Base-by-base conservation (phyloP, 2,888 invertebrate species). In the Apocheima hispidaria region DNA sequence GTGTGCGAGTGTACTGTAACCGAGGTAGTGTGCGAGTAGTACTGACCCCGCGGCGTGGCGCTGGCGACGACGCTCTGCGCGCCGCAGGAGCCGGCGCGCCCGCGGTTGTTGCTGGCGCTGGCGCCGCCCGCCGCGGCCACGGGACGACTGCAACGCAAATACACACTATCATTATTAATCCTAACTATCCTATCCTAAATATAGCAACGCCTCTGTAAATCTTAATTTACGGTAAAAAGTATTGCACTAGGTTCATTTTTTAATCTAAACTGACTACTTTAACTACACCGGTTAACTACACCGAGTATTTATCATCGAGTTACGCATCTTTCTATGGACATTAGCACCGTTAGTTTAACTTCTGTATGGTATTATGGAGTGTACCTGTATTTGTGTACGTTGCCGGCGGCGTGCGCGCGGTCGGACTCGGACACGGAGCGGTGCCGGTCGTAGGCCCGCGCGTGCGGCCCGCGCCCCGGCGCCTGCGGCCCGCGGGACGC, bases 401-500 rank as follows among this genome's bases (percentile, higher is more conserved):
- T 36, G 52, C 35, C 49, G 14, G 49, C 21, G 6, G 52, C 28
- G 14, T 63, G 69, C 48, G 75, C 52, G 18, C 82, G 77, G 72
- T 92, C 92, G 73, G 88, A 88, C 83, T 92, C 91, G 55, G 88
- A 88, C 33, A 90, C 88, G 68, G 90, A 90, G 77, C 92, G 88
- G 69, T 85, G 86, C 9, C 92, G 79, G 75, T 87, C 84, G 81
- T 89, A 90, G 12, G 88, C 80, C 0, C 90, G 77, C 57, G 88
- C 89, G 82, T 88, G 90, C 4, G 90, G 94, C 2, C 95, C 93
- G 61, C 93, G 89, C 2, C 93, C 93, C 46, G 84, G 79, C 2
- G 89, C 90, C 74, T 66, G 2, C 86, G 76, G 16, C 90, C 88
- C 40, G 80, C 51, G 82, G 9, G 88, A 79, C 57, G 93, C 86